Conservation (phyloP, 2,888 invertebrate species). For the Caenorhabditis sp. region DNA sequence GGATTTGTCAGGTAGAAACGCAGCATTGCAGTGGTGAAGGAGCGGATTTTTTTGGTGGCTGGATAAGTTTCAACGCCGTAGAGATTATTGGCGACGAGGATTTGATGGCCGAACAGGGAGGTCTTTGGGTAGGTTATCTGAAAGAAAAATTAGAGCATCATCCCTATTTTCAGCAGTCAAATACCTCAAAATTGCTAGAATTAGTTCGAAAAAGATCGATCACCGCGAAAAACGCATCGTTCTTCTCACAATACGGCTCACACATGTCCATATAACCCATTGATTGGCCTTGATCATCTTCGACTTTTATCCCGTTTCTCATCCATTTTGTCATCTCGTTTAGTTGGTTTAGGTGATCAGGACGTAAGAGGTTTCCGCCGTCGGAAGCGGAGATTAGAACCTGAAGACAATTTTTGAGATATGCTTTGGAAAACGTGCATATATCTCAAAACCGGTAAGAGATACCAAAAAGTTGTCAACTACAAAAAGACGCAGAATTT, state of each 20-base stretch:
- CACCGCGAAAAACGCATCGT: conserved; percentile 70
- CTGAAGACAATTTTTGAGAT: conserved; percentile 39
- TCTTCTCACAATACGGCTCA: conserved; percentile 76
- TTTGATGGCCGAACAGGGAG: conserved; percentile 66
- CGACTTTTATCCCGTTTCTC: conserved; percentile 5
- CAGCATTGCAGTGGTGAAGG: conserved; percentile 67
- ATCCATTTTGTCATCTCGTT: conserved; percentile 56
- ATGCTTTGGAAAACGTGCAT: too few species aligned
- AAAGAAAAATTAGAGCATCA: not conserved
- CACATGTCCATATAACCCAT: conserved; percentile 69
- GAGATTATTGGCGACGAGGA: conserved; percentile 72
- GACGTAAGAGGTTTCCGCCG: conserved; percentile 66
- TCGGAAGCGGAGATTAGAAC: conserved; percentile 68
- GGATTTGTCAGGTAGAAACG: conserved; percentile 70
- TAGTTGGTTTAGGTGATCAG: conserved; percentile 58
- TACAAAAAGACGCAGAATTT: too few species aligned
- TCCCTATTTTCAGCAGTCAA: too few species aligned
- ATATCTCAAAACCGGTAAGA: too few species aligned
- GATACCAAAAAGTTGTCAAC: too few species aligned
- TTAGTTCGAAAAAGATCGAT: conserved; percentile 65
- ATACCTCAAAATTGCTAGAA: conserved; percentile 61
- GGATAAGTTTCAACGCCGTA: conserved; percentile 66
- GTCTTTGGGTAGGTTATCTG: conserved; percentile 74
- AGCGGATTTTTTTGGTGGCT: conserved; percentile 31
- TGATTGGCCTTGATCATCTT: not conserved